Conservation (phyloP, 2,113 vertebrate genomes). For the Lanius collurio region DNA sequence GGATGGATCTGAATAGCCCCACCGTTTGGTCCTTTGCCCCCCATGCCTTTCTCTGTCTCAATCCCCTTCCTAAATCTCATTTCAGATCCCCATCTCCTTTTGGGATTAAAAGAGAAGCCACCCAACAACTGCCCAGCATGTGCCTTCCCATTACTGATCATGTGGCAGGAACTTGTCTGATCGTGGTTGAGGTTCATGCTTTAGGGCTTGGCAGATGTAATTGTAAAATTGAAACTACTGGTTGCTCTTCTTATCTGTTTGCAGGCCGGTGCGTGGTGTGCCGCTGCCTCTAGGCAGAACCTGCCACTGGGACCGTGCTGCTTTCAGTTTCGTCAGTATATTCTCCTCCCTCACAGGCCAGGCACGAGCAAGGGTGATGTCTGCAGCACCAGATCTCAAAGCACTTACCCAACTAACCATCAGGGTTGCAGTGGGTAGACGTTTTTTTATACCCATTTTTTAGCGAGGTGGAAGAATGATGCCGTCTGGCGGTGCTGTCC, state of each 20-base stretch:
- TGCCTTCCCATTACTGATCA: not conserved
- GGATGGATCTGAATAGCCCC: not conserved
- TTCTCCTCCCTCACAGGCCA: not conserved
- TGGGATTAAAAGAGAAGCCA: not conserved
- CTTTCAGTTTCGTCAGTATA: not conserved
- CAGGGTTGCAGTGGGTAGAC: not conserved
- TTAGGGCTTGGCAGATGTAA: not conserved
- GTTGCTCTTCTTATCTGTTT: not conserved
- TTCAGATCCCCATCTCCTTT: not conserved
- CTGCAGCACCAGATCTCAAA: not conserved
- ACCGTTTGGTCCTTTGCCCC: not conserved
- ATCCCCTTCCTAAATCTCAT: not conserved
- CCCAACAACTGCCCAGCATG: not conserved
- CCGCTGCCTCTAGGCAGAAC: not conserved
- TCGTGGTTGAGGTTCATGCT: not conserved
- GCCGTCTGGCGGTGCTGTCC: fast-evolving
- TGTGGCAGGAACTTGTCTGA: not conserved
- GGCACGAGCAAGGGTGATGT: not conserved
- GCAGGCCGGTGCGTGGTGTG: fast-evolving
- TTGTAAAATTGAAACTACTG: slow-evolving; percentile 16
- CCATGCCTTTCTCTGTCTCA: not conserved
- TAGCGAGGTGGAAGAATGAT: not conserved
- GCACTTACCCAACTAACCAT: not conserved
- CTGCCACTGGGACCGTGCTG: not conserved
- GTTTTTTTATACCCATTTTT: not conserved